These are phyloP conservation scores for Pollenia labialis DNA, from an alignment of 2,888 invertebrate genomes.

Conservation along the genomic window DNA sequence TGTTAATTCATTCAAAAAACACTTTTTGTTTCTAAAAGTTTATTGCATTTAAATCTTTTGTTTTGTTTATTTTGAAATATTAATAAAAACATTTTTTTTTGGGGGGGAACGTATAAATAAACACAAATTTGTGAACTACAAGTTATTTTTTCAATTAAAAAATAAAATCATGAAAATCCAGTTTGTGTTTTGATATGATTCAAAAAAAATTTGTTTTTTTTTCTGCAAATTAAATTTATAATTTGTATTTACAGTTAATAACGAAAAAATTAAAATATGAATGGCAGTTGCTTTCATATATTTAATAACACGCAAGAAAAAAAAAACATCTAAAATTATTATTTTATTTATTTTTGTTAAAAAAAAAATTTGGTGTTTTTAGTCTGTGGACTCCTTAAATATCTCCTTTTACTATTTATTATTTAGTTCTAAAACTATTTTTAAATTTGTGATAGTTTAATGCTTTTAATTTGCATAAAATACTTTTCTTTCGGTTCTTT, in stretches of 20 bases:
- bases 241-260: neutral
- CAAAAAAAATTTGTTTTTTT: slow-evolving; percentile 9
- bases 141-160: slow-evolving; percentile 16
- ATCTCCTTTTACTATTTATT: too few species aligned
- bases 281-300: too few species aligned
- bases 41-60: slow-evolving; percentile 37
- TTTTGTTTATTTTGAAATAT: slow-evolving; percentile 14
- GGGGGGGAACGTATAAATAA: neutral
- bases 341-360: too few species aligned
- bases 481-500: neutral
- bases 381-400: too few species aligned
- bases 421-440: neutral
- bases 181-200: slow-evolving; percentile 29
- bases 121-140: neutral
- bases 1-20: slow-evolving; percentile 51
- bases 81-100: slow-evolving; percentile 4
- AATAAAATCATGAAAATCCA: slow-evolving; percentile 63
- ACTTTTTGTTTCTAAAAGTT: slow-evolving; percentile 24
- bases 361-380: too few species aligned
- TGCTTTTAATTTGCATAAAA: neutral
- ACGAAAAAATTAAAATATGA: too few species aligned
- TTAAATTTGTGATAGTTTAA: neutral
- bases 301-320: too few species aligned
- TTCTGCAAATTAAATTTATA: slow-evolving; percentile 22
- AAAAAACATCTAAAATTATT: too few species aligned